phyloP scores from a whole-genome alignment of 2,797 vertebrate genomes.

The Scolopax bukidnonensis region DNA sequence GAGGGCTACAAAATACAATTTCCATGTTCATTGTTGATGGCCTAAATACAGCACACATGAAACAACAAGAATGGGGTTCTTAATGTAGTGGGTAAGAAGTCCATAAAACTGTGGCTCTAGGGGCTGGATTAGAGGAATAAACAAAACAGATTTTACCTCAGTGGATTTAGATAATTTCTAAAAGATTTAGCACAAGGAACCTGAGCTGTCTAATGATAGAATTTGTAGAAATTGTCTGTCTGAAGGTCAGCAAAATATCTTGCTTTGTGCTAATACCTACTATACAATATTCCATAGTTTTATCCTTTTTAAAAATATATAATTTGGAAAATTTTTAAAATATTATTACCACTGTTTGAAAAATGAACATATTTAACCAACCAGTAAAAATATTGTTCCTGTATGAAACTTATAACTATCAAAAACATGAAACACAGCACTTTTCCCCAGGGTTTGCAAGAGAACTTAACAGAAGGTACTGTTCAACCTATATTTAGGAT shows the following conservation, averaged over 20 bases:
- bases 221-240: background rate
- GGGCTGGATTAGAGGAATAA: conserved; percentile 58
- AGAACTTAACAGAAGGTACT: background rate
- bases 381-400: background rate
- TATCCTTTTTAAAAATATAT: background rate
- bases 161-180: conserved; percentile 62
- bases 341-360: background rate
- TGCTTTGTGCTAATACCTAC: background rate
- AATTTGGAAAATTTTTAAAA: background rate
- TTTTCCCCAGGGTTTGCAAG: background rate
- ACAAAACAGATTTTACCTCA: conserved; percentile 63
- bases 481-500: background rate
- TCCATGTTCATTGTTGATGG: conserved; percentile 79
- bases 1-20: conserved; percentile 80
- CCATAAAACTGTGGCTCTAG: conserved; percentile 55
- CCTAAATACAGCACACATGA: conserved; percentile 72
- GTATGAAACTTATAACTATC: background rate
- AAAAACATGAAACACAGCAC: background rate
- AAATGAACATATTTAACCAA: background rate
- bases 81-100: conserved; percentile 55
- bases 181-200: conserved; percentile 65
- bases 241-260: background rate
- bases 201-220: background rate
- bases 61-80: conserved; percentile 67
- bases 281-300: background rate